Percentiles rank a stretch among this genome's conserved stretches.
phyloP scores from a whole-genome alignment of 2,888 invertebrate species.

The Molorchus minor region DNA sequence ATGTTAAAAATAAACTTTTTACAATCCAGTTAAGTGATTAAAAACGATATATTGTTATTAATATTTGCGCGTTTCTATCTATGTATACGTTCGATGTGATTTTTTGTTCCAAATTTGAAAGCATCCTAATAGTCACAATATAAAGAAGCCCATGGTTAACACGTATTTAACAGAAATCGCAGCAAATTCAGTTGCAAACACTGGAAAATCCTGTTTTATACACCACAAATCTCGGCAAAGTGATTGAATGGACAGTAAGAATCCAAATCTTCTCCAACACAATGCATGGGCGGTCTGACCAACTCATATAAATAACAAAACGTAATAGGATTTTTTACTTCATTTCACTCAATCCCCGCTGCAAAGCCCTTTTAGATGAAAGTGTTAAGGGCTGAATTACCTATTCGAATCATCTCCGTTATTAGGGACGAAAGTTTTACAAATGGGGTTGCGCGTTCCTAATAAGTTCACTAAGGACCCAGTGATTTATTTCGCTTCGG shows the following conservation, averaged over 20 bases:
- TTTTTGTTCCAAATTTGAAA: too few species aligned
- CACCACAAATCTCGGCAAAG: not conserved
- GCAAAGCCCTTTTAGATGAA: slow-evolving; percentile 12
- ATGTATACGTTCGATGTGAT: too few species aligned
- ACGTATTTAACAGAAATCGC: too few species aligned
- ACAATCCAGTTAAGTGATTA: too few species aligned
- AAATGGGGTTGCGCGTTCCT: slow-evolving; percentile 14
- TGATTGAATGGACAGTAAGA: not conserved
- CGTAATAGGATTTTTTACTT: slow-evolving; percentile 30
- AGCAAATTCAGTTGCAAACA: too few species aligned
- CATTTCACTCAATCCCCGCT: slow-evolving; percentile 16
- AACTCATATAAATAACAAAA: slow-evolving; percentile 14
- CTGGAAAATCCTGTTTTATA: too few species aligned
- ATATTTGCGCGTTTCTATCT: too few species aligned
- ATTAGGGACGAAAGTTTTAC: slow-evolving; percentile 17
- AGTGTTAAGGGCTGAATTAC: slow-evolving; percentile 18
- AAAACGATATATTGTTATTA: too few species aligned
- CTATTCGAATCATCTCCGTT: slow-evolving; percentile 17
- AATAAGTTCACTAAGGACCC: slow-evolving; percentile 18
- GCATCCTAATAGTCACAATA: too few species aligned
- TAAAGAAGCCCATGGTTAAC: too few species aligned
- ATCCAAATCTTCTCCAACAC: not conserved
- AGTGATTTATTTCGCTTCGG: slow-evolving; percentile 17
- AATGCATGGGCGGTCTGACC: slow-evolving; percentile 20
- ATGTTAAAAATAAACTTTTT: too few species aligned